Conservation (phyloP, 2,113 vertebrate species). For the Suricata suricatta region DNA sequence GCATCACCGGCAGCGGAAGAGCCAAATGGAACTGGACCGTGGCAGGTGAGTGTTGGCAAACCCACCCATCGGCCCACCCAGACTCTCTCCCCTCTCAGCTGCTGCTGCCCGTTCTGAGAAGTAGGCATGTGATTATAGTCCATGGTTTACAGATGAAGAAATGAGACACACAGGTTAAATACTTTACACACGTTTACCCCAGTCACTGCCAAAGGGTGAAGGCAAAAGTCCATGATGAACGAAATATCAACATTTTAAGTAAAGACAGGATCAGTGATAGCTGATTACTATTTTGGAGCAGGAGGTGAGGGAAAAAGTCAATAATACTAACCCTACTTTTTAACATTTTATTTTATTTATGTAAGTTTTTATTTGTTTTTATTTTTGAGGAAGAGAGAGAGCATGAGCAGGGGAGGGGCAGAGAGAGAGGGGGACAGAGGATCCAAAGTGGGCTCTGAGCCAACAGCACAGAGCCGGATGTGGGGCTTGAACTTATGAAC, state of each 20-base stretch:
- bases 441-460: too few relatives aligned
- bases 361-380: background rate
- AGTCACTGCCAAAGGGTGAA: background rate
- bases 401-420: too few relatives aligned
- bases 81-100: background rate
- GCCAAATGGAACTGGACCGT: slow-evolving; percentile 82
- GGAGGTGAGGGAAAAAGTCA: background rate
- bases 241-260: background rate
- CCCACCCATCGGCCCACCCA: too few relatives aligned
- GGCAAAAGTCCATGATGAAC: background rate
- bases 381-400: too few relatives aligned
- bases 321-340: background rate
- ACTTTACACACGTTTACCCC: background rate
- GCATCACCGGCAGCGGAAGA: slow-evolving; percentile 89
- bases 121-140: accelerated
- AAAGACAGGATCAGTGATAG: background rate
- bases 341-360: too few relatives aligned
- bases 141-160: background rate
- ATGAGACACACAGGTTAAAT: background rate
- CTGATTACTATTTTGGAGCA: background rate
- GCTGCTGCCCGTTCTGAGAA: background rate
- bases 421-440: too few relatives aligned
- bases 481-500: too few relatives aligned
- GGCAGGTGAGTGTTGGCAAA: slow-evolving; percentile 90
- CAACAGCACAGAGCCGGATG: too few relatives aligned